These are phyloP conservation scores for Panagrolaimus sp. DNA, from an alignment of 1,140 invertebrate genomes.

Conservation along the genomic window DNA sequence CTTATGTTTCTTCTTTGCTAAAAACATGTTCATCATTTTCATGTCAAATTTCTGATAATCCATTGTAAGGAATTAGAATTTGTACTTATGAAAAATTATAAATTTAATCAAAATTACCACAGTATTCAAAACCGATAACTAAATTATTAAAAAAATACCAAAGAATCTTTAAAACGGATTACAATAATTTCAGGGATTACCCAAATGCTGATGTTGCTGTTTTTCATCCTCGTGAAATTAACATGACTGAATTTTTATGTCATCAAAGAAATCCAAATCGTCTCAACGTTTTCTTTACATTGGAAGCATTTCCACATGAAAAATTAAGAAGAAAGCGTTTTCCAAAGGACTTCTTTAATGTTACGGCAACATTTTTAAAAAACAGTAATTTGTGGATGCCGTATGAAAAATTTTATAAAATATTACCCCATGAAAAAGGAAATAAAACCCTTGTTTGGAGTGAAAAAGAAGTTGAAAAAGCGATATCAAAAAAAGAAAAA, in stretches of 20 bases:
- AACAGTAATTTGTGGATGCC: background rate
- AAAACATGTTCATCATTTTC: too few species aligned
- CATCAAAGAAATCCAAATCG: background rate
- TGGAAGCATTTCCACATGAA: slow-evolving; percentile 9
- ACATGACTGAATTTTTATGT: background rate
- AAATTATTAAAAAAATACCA: too few species aligned
- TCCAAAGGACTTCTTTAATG: background rate
- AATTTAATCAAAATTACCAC: too few species aligned
- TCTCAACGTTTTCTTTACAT: background rate
- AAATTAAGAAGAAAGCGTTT: background rate
- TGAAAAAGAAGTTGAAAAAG: background rate
- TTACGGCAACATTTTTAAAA: background rate
- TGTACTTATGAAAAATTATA: too few species aligned
- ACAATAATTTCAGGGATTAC: too few species aligned
- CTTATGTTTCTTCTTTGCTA: too few species aligned
- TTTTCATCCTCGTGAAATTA: background rate
- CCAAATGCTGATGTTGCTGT: background rate
- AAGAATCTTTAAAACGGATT: too few species aligned
- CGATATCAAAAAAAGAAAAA: background rate
- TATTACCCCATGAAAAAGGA: background rate
- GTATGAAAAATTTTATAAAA: background rate
- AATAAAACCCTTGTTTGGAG: background rate
- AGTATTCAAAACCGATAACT: too few species aligned
- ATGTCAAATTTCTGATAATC: too few species aligned
- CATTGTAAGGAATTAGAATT: too few species aligned